A percentile compares a stretch with the other conserved stretches of the same genome.
Conservation (phyloP, 2,113 vertebrate species). For the Peromyscus maniculatus region DNA sequence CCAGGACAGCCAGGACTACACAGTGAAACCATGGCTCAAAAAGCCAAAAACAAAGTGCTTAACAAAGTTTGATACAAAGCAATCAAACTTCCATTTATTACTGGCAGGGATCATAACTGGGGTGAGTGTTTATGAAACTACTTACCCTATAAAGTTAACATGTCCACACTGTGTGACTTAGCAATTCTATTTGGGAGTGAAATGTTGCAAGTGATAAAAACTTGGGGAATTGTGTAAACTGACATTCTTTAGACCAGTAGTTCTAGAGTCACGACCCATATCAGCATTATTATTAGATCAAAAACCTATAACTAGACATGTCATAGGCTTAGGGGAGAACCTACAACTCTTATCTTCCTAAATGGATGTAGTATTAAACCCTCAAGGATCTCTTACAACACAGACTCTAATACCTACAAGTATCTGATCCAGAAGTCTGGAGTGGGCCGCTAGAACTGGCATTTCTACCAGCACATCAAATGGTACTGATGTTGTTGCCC, state of each 20-base stretch:
- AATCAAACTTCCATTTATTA: not conserved
- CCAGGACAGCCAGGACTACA: too few species aligned
- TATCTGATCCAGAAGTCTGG: not conserved
- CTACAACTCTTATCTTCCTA: not conserved
- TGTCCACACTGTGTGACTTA: not conserved
- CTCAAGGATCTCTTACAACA: not conserved
- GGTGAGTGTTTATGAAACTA: not conserved
- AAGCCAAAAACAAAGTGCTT: not conserved
- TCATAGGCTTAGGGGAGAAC: not conserved
- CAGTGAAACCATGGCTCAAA: too few species aligned
- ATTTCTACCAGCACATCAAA: not conserved
- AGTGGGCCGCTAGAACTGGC: not conserved
- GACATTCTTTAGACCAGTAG: not conserved
- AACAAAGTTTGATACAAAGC: not conserved
- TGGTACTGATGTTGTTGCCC: not conserved
- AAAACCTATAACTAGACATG: not conserved
- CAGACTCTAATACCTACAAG: not conserved
- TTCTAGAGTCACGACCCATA: not conserved
- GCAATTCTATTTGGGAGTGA: not conserved
- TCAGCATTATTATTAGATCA: not conserved
- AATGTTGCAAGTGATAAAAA: slow-evolving; percentile 40
- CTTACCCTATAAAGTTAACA: not conserved
- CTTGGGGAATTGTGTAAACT: not conserved
- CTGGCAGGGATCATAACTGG: not conserved
- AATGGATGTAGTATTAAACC: not conserved